Conservation (phyloP, 2,888 invertebrate genomes). For the Tubulanus polymorphus region DNA sequence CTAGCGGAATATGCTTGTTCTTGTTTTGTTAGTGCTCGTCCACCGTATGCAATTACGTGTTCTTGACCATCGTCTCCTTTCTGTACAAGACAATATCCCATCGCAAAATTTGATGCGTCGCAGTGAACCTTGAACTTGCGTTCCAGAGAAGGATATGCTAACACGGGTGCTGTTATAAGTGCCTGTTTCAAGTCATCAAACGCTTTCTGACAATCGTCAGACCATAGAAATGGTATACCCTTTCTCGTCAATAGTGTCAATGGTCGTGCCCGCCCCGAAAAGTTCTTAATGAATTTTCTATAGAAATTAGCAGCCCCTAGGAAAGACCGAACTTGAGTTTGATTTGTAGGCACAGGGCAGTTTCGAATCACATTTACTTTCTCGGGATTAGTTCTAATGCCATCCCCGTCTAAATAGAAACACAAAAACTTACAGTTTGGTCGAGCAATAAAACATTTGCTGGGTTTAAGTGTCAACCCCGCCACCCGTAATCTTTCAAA, state of each 20-base stretch:
- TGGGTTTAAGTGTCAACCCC: not conserved
- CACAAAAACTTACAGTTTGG: not conserved
- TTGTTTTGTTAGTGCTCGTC: constrained; percentile 1
- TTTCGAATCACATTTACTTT: not conserved
- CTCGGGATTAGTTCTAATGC: not conserved
- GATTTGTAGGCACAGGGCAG: not conserved
- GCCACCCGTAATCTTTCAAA: constrained; percentile 1
- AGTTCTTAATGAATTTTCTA: constrained; percentile 18
- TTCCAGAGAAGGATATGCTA: constrained; percentile 19
- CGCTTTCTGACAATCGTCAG: constrained; percentile 15
- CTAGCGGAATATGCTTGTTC: constrained; percentile 19
- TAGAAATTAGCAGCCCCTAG: constrained; percentile 25
- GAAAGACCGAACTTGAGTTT: constrained; percentile 18
- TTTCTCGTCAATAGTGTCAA: constrained; percentile 10
- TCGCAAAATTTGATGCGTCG: constrained; percentile 18
- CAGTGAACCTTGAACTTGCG: constrained; percentile 18
- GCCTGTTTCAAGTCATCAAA: constrained; percentile 18
- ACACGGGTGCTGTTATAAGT: constrained; percentile 18
- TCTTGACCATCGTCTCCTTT: constrained; percentile 3
- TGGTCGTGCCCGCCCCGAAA: constrained; percentile 17
- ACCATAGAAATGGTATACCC: constrained; percentile 19
- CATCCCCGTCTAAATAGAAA: not conserved
- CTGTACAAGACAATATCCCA: constrained; percentile 21
- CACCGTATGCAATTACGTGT: constrained; percentile 6
- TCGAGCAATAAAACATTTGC: not conserved